Percentiles rank a stretch among this genome's conserved stretches.
Conservation (phyloP, 1,140 invertebrate genomes). For the Pseudomyrmex gracilis region DNA sequence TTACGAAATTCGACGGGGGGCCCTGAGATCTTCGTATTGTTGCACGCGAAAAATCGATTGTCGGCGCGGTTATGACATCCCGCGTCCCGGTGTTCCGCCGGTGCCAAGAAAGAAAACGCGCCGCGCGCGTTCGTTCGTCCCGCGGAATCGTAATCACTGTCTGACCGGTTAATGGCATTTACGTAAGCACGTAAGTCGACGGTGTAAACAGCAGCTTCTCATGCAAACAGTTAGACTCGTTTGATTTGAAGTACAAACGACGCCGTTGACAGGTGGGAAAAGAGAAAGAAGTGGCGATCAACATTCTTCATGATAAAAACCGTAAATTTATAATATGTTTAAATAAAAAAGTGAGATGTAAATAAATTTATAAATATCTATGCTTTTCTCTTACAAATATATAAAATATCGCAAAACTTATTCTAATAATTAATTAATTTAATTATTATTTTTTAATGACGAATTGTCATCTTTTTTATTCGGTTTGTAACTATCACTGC, state of each 20-base stretch:
- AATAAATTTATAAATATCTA: background rate
- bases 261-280: conserved; percentile 13
- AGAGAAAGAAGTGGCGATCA: conserved; percentile 5
- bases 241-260: conserved; percentile 2
- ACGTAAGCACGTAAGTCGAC: conserved; percentile 49
- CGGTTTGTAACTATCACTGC: background rate
- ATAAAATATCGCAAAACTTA: too few relatives aligned
- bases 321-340: too few relatives aligned
- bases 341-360: background rate
- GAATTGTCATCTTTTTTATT: background rate
- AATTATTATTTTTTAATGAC: background rate
- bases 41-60: conserved; percentile 34
- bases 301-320: background rate
- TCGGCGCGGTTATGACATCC: conserved; percentile 4
- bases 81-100: conserved; percentile 20
- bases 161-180: conserved; percentile 36
- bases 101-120: conserved; percentile 39
- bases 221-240: conserved; percentile 34
- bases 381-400: background rate
- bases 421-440: background rate
- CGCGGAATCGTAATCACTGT: conserved; percentile 34
- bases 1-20: conserved; percentile 26
- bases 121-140: conserved; percentile 4
- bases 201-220: conserved; percentile 42
- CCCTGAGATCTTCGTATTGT: conserved; percentile 33